Conservation (phyloP, 1,140 invertebrate species). For the Druon quercuslanigerum region DNA sequence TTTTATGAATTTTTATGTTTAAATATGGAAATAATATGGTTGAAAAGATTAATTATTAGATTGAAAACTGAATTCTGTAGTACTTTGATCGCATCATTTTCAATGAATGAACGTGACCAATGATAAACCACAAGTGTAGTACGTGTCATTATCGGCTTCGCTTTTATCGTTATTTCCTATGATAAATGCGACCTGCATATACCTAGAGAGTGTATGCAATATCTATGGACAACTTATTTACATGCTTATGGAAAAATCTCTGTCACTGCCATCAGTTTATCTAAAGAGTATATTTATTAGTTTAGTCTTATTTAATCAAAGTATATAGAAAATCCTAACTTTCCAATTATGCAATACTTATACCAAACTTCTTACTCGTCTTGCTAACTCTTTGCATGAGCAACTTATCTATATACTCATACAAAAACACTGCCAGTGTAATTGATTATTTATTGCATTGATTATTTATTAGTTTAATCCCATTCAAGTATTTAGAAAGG, state of each 20-base stretch:
- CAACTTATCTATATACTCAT: too few relatives aligned
- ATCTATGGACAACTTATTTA: conserved; percentile 22
- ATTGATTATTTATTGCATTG: too few relatives aligned
- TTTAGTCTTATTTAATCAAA: conserved; percentile 21
- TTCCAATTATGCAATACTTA: too few relatives aligned
- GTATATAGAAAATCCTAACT: not conserved
- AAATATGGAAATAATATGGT: too few relatives aligned
- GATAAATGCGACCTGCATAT: conserved; percentile 20
- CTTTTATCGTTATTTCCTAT: conserved; percentile 30
- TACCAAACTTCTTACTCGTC: too few relatives aligned
- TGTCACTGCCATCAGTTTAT: conserved; percentile 21
- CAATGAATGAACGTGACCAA: conserved; percentile 29
- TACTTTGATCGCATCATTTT: conserved; percentile 13
- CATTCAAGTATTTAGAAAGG: too few relatives aligned
- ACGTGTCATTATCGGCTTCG: conserved; percentile 27
- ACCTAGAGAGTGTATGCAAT: not conserved
- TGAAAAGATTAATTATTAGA: too few relatives aligned
- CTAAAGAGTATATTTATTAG: conserved; percentile 14
- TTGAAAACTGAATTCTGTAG: not conserved
- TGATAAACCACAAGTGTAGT: conserved; percentile 21
- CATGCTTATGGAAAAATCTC: conserved; percentile 15
- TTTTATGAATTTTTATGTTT: too few relatives aligned
- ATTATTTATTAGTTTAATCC: too few relatives aligned
- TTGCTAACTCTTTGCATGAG: too few relatives aligned
- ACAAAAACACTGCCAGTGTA: too few relatives aligned